Base-by-base conservation (phyloP, 2,113 vertebrate genomes). In the Pelusios castaneus region DNA sequence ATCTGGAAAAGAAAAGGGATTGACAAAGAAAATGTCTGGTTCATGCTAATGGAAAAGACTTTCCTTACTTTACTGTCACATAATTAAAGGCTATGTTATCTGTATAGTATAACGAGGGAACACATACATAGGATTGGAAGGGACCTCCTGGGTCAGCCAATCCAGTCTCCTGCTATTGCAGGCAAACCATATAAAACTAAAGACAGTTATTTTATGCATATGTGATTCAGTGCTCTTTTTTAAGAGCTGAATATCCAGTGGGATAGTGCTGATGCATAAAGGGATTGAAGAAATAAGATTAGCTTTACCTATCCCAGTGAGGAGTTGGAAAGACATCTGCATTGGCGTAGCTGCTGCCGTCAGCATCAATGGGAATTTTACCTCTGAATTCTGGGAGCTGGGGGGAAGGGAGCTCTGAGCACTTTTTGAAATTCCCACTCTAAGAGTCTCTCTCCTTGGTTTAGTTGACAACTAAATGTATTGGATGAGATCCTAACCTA, bases 381-480 rank as follows among this genome's bases (percentile, higher is more conserved):
- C 25, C 25, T 27, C 75, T 84, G 49, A 1, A 13, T 89, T 87
- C 63, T n/a, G 70, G 38, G n/a, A n/a, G n/a, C n/a, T n/a, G n/a
- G 38, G n/a, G n/a, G 31, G 8, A 75, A 10, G 38, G 16, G 38
- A 75, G 41, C 41, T 43, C 12, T 27, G 73, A 67, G 43, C 56
- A 55, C 80, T 78, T 92, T n/a, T 78, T 60, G 47, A 85, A 91
- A 52, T 60, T 1, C 29, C 52, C 5, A 81, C 5, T 78, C 21
- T 6, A 67, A 1, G 29, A 45, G 5, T 16, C 4, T 5, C 0
- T 34, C 1, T 87, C 67, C 24, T n/a, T 47, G 6, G 0, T 11
- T n/a, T 80, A 31, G 19, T 13, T 77, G 79, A 41, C 63, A 70
- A 22, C 31, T 63, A n/a, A 13, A n/a, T 19, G n/a, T 70, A 70